Conservation (phyloP, 2,888 invertebrate genomes). For the Heliconius erato region DNA sequence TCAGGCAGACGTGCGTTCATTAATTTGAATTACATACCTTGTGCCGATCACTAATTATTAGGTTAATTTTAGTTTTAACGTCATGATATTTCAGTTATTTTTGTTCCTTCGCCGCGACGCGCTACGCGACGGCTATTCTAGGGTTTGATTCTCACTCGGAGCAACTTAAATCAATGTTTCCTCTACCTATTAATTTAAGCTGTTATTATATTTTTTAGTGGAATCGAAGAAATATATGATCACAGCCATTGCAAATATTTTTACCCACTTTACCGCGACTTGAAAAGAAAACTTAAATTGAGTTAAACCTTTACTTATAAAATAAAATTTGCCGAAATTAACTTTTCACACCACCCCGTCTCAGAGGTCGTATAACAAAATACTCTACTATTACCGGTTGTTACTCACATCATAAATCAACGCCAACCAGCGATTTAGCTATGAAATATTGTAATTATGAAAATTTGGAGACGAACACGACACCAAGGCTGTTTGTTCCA, state of each 20-base stretch:
- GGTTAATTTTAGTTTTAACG: constrained; percentile 5
- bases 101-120: too few relatives aligned
- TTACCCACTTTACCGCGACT: too few relatives aligned
- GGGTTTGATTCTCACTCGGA: too few relatives aligned
- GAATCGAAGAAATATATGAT: too few relatives aligned
- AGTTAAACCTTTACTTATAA: too few relatives aligned
- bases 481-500: neutral
- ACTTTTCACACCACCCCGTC: neutral
- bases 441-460: constrained; percentile 28
- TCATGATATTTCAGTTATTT: neutral
- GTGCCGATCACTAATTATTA: constrained; percentile 12
- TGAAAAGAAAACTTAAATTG: too few relatives aligned
- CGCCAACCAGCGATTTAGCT: constrained; percentile 13
- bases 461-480: constrained; percentile 36
- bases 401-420: constrained; percentile 37
- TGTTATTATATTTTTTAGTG: too few relatives aligned
- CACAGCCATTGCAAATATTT: too few relatives aligned
- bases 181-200: neutral
- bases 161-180: neutral
- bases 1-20: constrained; percentile 15
- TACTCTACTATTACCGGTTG: constrained; percentile 14
- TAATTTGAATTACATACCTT: constrained; percentile 17
- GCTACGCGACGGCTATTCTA: too few relatives aligned
- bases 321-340: neutral
- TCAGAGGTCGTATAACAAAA: neutral